Conservation (phyloP, 2,113 vertebrate genomes). For the Phainopepla nitens region DNA sequence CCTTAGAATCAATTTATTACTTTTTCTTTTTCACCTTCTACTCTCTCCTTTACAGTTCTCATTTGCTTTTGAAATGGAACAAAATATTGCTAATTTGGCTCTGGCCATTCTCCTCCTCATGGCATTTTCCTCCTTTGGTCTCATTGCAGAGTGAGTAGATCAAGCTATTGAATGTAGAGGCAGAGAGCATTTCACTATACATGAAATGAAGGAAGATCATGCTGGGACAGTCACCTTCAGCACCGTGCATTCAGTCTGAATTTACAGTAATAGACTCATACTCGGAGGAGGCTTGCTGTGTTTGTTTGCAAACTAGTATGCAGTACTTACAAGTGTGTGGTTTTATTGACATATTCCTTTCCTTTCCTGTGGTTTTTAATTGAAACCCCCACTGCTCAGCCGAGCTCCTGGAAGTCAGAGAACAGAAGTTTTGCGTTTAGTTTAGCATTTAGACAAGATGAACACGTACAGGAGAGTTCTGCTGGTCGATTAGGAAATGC, state of each 20-base stretch:
- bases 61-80: constrained; percentile 34
- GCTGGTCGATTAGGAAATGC: constrained; percentile 52
- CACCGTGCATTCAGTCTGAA: constrained; percentile 68
- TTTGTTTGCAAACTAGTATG: constrained; percentile 83
- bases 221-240: constrained; percentile 74
- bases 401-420: constrained; percentile 69
- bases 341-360: constrained; percentile 83
- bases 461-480: constrained; percentile 45
- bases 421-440: constrained; percentile 73
- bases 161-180: constrained; percentile 15
- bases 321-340: constrained; percentile 81
- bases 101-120: neutral
- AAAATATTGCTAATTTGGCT: constrained; percentile 28
- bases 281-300: constrained; percentile 75
- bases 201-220: constrained; percentile 57
- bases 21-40: neutral
- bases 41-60: neutral
- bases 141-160: constrained; percentile 12
- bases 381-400: constrained; percentile 80
- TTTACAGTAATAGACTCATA: constrained; percentile 75
- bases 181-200: constrained; percentile 34
- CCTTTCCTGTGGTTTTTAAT: constrained; percentile 84
- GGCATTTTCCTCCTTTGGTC: constrained; percentile 25
- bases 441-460: constrained; percentile 68
- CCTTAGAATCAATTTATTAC: constrained; percentile 19